phyloP scores from a whole-genome alignment of 2,888 invertebrate species.

The Tachina lurida region DNA sequence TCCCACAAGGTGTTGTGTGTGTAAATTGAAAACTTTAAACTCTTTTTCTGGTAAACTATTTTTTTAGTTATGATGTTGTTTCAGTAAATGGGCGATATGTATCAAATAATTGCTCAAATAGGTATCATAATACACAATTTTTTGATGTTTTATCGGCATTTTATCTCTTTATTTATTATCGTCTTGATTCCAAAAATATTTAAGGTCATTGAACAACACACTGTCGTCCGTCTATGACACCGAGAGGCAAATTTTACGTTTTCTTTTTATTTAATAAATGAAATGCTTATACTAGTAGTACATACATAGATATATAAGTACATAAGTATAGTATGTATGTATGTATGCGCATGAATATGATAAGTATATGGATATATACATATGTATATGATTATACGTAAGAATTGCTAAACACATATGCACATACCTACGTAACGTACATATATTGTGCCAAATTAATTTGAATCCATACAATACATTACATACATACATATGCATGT shows the following conservation, averaged over 20 bases:
- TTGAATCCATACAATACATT: no score
- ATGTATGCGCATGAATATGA: not conserved
- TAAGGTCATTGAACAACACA: conserved; percentile 69
- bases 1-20: no score
- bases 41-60: no score
- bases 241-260: conserved; percentile 27
- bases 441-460: conserved; percentile 8
- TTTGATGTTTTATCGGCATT: not conserved
- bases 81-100: no score
- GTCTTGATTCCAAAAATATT: conserved; percentile 44
- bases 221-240: conserved; percentile 32
- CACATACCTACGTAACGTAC: no score
- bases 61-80: no score
- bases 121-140: not conserved
- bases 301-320: not conserved
- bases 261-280: conserved; percentile 15
- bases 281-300: not conserved
- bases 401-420: conserved; percentile 30
- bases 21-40: no score
- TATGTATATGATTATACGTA: not conserved
- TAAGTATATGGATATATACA: not conserved
- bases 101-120: no score
- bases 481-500: not conserved
- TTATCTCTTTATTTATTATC: conserved; percentile 38
- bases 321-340: not conserved